These are phyloP conservation scores for Mactromeris polynyma DNA, from an alignment of 2,888 invertebrate species.

Conservation along the genomic window DNA sequence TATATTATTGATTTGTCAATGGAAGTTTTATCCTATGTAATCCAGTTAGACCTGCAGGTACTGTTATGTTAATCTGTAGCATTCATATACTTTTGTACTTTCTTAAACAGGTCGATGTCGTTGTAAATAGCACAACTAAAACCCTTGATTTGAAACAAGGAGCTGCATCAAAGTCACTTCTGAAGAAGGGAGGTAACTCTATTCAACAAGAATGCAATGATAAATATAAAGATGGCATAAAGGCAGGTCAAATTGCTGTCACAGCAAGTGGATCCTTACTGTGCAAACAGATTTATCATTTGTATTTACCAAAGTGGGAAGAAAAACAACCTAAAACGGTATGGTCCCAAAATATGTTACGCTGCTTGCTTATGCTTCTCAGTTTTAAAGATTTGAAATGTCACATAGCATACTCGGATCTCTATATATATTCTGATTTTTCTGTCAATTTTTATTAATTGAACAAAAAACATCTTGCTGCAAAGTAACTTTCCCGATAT, in stretches of 20 bases:
- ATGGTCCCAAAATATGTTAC: not conserved
- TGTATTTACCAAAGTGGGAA: conserved; percentile 68
- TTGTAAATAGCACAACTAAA: conserved; percentile 72
- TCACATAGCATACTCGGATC: too few relatives aligned
- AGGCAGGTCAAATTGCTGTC: conserved; percentile 59
- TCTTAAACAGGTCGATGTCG: conserved; percentile 68
- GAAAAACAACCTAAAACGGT: conserved; percentile 51
- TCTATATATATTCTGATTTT: too few relatives aligned
- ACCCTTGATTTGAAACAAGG: conserved; percentile 66
- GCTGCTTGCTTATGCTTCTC: too few relatives aligned
- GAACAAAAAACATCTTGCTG: too few relatives aligned
- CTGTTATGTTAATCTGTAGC: not conserved
- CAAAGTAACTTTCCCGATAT: too few relatives aligned
- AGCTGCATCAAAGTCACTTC: conserved; percentile 57
- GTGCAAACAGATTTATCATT: conserved; percentile 76
- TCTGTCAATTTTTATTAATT: too few relatives aligned
- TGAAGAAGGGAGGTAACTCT: conserved; percentile 57
- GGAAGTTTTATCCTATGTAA: not conserved
- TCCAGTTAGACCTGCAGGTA: not conserved
- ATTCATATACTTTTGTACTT: not conserved
- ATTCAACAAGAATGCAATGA: conserved; percentile 68
- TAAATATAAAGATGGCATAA: conserved; percentile 67
- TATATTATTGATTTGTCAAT: not conserved
- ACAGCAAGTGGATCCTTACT: conserved; percentile 71
- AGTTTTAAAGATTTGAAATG: too few relatives aligned